Evolutionary conservation across 2,113 vertebrate species (phyloP).

Genomic region (Otus sunia): DNA sequence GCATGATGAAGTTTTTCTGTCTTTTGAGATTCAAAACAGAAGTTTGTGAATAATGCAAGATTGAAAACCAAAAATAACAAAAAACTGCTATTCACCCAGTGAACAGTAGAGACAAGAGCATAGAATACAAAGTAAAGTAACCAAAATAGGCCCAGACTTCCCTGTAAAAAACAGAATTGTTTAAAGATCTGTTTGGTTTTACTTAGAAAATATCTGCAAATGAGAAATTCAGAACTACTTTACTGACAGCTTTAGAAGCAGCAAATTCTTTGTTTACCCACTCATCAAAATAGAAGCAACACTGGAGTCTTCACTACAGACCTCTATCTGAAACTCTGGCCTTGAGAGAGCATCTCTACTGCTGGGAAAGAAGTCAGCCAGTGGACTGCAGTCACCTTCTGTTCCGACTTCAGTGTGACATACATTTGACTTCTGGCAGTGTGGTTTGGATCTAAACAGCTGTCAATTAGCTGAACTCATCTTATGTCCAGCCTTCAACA

Average conservation of each 20-base stretch:
- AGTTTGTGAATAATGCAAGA: constrained; percentile 54
- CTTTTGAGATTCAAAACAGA: constrained; percentile 40
- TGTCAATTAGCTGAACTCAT: not conserved
- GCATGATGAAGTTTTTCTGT: constrained; percentile 29
- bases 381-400: not conserved
- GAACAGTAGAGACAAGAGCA: not conserved
- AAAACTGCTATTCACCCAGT: not conserved
- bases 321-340: not conserved
- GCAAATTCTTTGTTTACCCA: not conserved
- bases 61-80: constrained; percentile 12
- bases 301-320: not conserved
- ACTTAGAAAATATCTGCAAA: not conserved
- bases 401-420: rapidly evolving
- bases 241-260: not conserved
- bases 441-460: not conserved
- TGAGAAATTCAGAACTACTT: not conserved
- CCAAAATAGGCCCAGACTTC: not conserved
- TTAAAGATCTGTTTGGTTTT: not conserved
- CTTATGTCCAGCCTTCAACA: not conserved
- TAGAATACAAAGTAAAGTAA: not conserved
- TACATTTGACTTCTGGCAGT: not conserved
- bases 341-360: not conserved
- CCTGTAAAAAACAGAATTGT: not conserved
- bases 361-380: not conserved
- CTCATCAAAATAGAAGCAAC: not conserved